Percentiles rank a stretch among this genome's conserved stretches.
Conservation (phyloP, 2,888 invertebrate genomes). For the Drosophila helvetica region DNA sequence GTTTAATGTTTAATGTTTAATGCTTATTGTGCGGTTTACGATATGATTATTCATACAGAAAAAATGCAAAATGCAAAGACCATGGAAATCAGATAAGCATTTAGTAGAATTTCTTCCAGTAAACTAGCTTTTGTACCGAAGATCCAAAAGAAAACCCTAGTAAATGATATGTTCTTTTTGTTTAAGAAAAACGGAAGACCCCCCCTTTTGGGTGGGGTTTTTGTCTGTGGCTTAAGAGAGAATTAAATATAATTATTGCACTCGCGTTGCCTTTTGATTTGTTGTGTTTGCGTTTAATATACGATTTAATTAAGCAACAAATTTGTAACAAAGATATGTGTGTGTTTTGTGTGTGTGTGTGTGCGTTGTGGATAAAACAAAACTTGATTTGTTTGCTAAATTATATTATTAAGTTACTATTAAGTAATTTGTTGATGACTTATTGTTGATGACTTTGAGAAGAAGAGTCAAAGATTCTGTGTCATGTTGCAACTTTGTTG, state of each 20-base stretch:
- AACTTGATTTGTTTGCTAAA: background rate
- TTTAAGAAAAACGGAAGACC: constrained; percentile 25
- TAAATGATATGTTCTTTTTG: constrained; percentile 58
- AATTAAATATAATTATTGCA: constrained; percentile 74
- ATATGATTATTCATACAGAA: constrained; percentile 66
- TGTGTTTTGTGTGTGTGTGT: constrained; percentile 26
- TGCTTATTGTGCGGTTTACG: constrained; percentile 59
- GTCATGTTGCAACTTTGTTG: constrained; percentile 65
- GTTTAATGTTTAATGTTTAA: constrained; percentile 40
- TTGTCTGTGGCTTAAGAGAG: constrained; percentile 26
- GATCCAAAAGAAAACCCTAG: constrained; percentile 28
- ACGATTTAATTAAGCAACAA: constrained; percentile 47
- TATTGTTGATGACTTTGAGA: constrained; percentile 33
- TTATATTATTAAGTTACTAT: constrained; percentile 7
- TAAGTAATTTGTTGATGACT: constrained; percentile 15
- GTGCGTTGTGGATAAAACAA: constrained; percentile 43
- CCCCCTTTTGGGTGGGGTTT: constrained; percentile 1
- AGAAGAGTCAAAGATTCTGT: constrained; percentile 37
- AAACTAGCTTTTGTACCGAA: constrained; percentile 43
- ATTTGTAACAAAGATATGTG: constrained; percentile 67
- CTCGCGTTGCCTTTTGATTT: constrained; percentile 59
- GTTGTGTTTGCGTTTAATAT: constrained; percentile 24
- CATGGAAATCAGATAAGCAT: constrained; percentile 9
- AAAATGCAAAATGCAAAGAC: constrained; percentile 29
- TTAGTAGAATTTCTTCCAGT: constrained; percentile 18